Percentiles rank a stretch among this genome's conserved stretches.
phyloP scores from a whole-genome alignment of 2,113 vertebrate species.

The Turdus rufiventris region DNA sequence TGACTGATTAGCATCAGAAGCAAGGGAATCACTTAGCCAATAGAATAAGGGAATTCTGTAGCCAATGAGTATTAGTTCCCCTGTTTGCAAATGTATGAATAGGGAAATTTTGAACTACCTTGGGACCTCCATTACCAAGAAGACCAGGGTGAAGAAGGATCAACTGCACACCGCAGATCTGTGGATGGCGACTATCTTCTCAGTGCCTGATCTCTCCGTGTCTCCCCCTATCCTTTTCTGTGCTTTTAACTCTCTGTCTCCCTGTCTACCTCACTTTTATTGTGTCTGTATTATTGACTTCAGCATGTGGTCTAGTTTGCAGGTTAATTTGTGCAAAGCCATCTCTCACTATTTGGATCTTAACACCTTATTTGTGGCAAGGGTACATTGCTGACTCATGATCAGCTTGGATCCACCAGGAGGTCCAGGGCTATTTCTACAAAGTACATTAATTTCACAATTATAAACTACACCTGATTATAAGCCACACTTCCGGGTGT shows the following conservation, averaged over 20 bases:
- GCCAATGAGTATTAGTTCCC: background rate
- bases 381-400: background rate
- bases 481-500: too few relatives aligned
- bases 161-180: accelerated
- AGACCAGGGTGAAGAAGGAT: background rate
- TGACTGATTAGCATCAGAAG: background rate
- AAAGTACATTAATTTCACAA: too few relatives aligned
- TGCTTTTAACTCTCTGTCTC: background rate
- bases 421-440: background rate
- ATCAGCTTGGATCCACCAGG: background rate
- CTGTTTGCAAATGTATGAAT: background rate
- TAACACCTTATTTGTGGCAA: background rate
- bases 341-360: background rate
- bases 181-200: background rate
- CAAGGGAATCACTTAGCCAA: background rate
- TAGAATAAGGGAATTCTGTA: background rate
- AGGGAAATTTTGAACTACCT: background rate
- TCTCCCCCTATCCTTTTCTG: background rate
- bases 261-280: background rate
- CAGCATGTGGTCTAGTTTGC: background rate
- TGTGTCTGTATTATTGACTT: background rate
- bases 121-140: background rate
- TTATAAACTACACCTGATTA: too few relatives aligned
- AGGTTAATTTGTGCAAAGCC: accelerated
- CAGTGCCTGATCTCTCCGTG: background rate